Evolutionary conservation across 2,797 vertebrate genomes (phyloP).

Genomic region (Manis javanica): DNA sequence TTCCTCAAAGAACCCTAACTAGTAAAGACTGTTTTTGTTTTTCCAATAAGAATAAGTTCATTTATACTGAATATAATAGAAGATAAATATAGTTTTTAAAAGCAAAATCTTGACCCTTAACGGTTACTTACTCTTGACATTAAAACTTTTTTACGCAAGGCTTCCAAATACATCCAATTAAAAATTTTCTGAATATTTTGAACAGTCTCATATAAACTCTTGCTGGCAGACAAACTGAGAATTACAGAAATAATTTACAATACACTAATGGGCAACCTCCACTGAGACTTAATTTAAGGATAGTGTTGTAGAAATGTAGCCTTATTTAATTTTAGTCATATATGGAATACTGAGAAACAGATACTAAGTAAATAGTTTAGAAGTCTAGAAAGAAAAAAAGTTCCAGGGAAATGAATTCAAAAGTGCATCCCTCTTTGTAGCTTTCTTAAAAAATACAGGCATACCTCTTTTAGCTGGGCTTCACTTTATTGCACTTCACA

Average conservation of each 20-base stretch:
- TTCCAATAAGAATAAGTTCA: not conserved
- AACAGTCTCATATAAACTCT: not conserved
- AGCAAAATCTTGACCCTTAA: not conserved
- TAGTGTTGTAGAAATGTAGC: not conserved
- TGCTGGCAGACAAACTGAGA: slow-evolving; percentile 1
- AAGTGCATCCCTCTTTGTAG: not conserved
- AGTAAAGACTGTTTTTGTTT: not conserved
- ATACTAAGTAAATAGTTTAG: not conserved
- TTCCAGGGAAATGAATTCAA: slow-evolving; percentile 13
- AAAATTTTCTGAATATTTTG: not conserved
- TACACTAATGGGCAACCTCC: not conserved
- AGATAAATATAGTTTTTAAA: slow-evolving; percentile 11
- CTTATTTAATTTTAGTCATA: slow-evolving; percentile 50
- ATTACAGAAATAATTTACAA: slow-evolving; percentile 48
- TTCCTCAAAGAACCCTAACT: not conserved
- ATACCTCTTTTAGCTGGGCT: no score
- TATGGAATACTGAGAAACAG: not conserved
- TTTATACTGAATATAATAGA: slow-evolving; percentile 8
- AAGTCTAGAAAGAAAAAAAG: not conserved
- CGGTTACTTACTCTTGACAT: slow-evolving; percentile 11
- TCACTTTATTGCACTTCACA: no score
- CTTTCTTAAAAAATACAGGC: not conserved
- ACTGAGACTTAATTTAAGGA: slow-evolving; percentile 20
- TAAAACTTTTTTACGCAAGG: slow-evolving; percentile 44
- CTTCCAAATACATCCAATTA: slow-evolving; percentile 19